Base-by-base conservation (phyloP, 2,113 vertebrate species). In the Passerina amoena region DNA sequence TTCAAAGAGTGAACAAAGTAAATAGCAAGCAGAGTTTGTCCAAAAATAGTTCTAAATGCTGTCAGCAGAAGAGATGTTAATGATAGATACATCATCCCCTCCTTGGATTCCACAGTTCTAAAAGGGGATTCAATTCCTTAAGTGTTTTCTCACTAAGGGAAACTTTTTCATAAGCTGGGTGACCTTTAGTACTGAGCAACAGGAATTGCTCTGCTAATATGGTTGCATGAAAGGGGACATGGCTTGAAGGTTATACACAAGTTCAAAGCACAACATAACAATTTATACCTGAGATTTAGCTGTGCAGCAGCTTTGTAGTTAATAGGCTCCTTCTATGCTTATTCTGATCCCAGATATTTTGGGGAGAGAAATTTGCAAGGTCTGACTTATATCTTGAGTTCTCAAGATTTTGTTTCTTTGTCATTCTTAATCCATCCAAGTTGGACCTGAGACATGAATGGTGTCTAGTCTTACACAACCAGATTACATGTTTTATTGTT, bases 1-100 rank as follows among this genome's bases (percentile, higher is more conserved):
- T 83, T 96, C 78, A 93, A 92, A 76, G 59, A 85, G 44, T n/a
- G 69, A 90, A 69, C 33, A 78, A 88, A 94, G 47, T 82, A 94
- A 95, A 85, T 69, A 66, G 63, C 80, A 79, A 69, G 71, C 2
- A 1, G 66, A 75, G 42, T 70, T 86, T 93, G 47, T 66, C 57
- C 71, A 77, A 63, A 87, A 94, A 77, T 65, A 90, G n/a, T 23
- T 91, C 75, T 40, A 65, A 76, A 88, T 80, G 1, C 57, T 88
- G 83, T 47, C 85, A 56, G 31, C 30, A 11, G 47, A 48, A 87
- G 51, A 72, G 53, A 63, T 60, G 20, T 86, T 83, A 83, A 80
- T 88, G 75, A 37, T 59, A 80, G 59, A 70, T 73, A 44, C 17
- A 47, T 91, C 77, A 66, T 73, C 38, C n/a, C 20, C 10, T 72